Base-by-base conservation (phyloP, 2,113 vertebrate genomes). In the Lampris incognitus region DNA sequence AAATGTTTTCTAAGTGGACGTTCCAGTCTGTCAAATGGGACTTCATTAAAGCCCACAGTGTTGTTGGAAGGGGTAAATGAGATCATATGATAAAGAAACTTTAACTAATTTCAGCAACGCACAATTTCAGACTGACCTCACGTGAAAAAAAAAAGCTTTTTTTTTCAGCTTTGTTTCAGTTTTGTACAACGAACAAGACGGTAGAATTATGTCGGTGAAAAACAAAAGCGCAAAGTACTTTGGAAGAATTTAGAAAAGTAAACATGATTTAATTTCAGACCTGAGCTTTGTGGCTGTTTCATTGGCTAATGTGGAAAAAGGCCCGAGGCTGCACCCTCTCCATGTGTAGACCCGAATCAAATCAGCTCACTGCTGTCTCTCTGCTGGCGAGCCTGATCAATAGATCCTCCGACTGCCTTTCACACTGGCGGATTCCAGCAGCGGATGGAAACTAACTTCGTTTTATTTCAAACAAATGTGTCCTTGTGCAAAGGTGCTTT, bases 291-390 rank as follows among this genome's bases (percentile, higher is more conserved):
- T 79, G 64, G 78, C 79, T 64, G 57, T 88, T 89, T 92, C 79
- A 87, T 87, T 89, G 87, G 83, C 77, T 91, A 92, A 94, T 93
- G 92, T 94, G 93, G 94, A 94, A 94, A 94, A 92, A 89, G 78
- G 54, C 93, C 88, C 36, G 51, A 74, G 87, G 93, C 84, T 50
- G 51, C 66, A 64, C 7, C 46, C 69, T 77, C 73, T 89, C 90
- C 89, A 89, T 88, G 81, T 90, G 85, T 79, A 91, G 81, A 91
- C 89, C 87, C 74, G 84, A 92, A 93, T 93, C 86, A 88, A 88
- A 94, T 86, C 74, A 9, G 81, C 87, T 89, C 78, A 77, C 84
- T 87, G 81, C 72, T 87, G 81, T 70, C 82, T 92, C 76, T 73
- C 83, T 85, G 72, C 38, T 68, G 75, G 87, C 66, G 62, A 60